Base-by-base conservation (phyloP, 2,888 invertebrate species). In the Ophion ventricosus region DNA sequence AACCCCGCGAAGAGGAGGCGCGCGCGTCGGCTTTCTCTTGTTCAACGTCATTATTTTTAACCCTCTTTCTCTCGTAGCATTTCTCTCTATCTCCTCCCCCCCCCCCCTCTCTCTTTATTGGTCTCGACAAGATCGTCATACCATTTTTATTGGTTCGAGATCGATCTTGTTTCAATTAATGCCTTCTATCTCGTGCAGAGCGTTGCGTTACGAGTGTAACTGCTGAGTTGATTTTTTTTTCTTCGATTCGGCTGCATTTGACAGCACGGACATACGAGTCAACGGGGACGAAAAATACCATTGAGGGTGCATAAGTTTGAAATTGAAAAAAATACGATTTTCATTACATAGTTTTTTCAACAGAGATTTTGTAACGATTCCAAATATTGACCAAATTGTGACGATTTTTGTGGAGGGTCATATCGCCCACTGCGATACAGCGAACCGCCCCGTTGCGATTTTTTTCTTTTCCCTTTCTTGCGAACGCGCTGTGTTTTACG, bases 21-120 rank as follows among this genome's bases (percentile, higher is more conserved):
- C 72, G 23, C 83, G 72, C 73, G n/a, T 49, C 77, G 57, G n/a
- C 23, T 67, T 67, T 67, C 40, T 67, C 54, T 67, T 64, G 56
- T 82, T 77, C 35, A 40, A 54, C 72, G 49, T 66, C 40, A 76
- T 82, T 82, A 77, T 82, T 72, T 77, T 77, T 67, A 82, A 77
- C 67, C 77, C 72, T 64, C 64, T 67, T 77, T 49, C 66, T 59
- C 43, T 57, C 43, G 43, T 43, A 43, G 43, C 43, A 11, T 56
- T 54, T 49, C 54, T 40, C 35, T 64, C 56, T 7, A 43, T 43
- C 43, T 14, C 43, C 0, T 1, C 35, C 29, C 29, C 4, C 29
- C 4, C 29, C 29, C 35, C 35, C 35, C 35, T 35, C 75, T 43
- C 43, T 43, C 14, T 43, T 14, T 10, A 11, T 43, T 14, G 43